A percentile compares a stretch with the other conserved stretches of the same genome.
phyloP scores from a whole-genome alignment of 2,888 invertebrate species.

The Eurois occulta region DNA sequence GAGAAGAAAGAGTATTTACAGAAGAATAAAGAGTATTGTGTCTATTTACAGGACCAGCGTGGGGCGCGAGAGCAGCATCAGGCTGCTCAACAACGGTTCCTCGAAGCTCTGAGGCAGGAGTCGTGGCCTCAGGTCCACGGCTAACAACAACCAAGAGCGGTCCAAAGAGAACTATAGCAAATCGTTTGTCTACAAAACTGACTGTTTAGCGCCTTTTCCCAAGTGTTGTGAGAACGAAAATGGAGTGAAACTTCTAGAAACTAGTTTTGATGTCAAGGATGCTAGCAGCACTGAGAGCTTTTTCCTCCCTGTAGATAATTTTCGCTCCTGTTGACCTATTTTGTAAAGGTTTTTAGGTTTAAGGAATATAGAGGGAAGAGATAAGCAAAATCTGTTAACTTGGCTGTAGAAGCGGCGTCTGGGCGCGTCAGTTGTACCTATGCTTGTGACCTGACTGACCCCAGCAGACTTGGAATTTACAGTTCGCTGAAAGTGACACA shows the following conservation, averaged over 20 bases:
- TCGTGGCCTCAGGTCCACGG: conserved; percentile 74
- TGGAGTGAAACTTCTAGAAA: conserved; percentile 71
- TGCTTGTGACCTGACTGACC: neutral
- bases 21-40: neutral
- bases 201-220: conserved; percentile 82
- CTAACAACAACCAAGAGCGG: conserved; percentile 81
- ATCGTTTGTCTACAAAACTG: conserved; percentile 75
- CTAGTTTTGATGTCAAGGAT: conserved; percentile 75
- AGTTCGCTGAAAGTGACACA: neutral
- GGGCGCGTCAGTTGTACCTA: neutral
- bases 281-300: conserved; percentile 82
- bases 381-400: neutral
- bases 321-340: conserved; percentile 58
- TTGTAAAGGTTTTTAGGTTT: conserved; percentile 9
- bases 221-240: conserved; percentile 85
- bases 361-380: neutral
- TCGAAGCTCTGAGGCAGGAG: conserved; percentile 87
- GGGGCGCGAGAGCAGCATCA: conserved; percentile 86
- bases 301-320: conserved; percentile 77
- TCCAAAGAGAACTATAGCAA: conserved; percentile 84
- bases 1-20: too few species aligned
- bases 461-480: neutral
- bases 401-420: neutral
- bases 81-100: conserved; percentile 85
- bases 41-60: conserved; percentile 80